phyloP scores from a whole-genome alignment of 2,113 vertebrate genomes.

The Thymallus thymallus region DNA sequence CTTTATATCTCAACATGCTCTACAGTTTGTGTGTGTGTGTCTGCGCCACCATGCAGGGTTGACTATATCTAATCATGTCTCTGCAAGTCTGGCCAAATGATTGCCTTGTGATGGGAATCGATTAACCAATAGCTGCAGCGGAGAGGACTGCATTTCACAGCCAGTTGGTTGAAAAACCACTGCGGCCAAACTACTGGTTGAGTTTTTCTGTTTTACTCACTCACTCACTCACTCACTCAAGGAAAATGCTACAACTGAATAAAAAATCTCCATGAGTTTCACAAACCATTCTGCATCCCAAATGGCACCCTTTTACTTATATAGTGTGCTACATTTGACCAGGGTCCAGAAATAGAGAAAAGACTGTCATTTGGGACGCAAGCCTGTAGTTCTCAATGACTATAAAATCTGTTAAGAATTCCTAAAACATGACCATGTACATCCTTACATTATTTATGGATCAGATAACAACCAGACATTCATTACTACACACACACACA shows the following conservation, averaged over 20 bases:
- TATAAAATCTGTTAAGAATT: slow-evolving; percentile 15
- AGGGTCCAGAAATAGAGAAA: not conserved
- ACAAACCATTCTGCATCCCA: not conserved
- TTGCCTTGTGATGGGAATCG: slow-evolving; percentile 74
- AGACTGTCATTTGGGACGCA: slow-evolving; percentile 34
- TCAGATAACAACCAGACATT: no score
- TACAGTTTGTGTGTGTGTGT: slow-evolving; percentile 22
- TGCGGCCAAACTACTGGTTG: slow-evolving; percentile 44
- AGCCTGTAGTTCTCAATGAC: slow-evolving; percentile 17
- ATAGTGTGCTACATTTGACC: no score
- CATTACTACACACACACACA: no score
- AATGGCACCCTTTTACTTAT: not conserved
- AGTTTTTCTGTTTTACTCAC: slow-evolving; percentile 25
- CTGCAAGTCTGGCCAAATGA: slow-evolving; percentile 71
- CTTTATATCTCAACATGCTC: slow-evolving; percentile 19
- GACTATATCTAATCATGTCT: slow-evolving; percentile 74
- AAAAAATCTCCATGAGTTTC: not conserved
- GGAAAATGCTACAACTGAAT: not conserved
- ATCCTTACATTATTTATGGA: slow-evolving; percentile 13
- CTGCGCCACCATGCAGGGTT: slow-evolving; percentile 57
- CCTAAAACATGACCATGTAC: slow-evolving; percentile 14
- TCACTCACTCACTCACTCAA: no score
- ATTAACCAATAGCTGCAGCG: slow-evolving; percentile 68
- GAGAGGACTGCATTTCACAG: slow-evolving; percentile 32
- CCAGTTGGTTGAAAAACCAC: slow-evolving; percentile 56